Evolutionary conservation across 2,797 vertebrate genomes (phyloP).

Genomic region (Gambelia wislizenii): DNA sequence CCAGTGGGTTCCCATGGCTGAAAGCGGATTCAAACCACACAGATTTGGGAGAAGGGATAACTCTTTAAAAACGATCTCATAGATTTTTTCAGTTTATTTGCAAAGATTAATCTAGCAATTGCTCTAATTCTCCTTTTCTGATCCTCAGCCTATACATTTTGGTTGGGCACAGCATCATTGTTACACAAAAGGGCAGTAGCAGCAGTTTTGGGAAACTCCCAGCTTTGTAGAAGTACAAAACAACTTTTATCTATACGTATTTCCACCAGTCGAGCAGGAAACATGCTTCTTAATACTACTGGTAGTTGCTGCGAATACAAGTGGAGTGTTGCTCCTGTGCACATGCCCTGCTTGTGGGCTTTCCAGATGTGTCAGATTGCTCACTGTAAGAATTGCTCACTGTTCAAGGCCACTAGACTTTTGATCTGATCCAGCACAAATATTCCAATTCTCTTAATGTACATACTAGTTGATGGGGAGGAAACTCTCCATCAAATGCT

Average conservation of each 20-base stretch:
- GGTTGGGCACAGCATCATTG: background rate
- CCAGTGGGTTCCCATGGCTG: no score
- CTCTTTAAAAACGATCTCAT: no score
- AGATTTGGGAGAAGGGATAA: no score
- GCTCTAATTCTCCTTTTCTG: background rate
- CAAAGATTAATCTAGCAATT: background rate
- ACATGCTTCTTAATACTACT: background rate
- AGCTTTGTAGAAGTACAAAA: background rate
- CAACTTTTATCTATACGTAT: background rate
- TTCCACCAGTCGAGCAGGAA: background rate
- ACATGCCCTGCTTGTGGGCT: background rate
- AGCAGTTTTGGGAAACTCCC: background rate
- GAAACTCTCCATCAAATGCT: background rate
- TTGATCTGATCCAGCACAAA: background rate
- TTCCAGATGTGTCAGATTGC: background rate
- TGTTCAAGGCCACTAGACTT: no score
- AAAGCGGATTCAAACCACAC: no score
- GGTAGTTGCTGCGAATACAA: background rate
- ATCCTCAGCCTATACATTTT: background rate
- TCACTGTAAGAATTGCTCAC: background rate
- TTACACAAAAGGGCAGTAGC: background rate
- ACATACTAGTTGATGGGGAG: background rate
- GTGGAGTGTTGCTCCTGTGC: background rate
- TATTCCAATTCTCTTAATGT: background rate
- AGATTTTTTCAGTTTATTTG: background rate